These are phyloP conservation scores for Telmatochromis sp. DNA, from an alignment of 2,113 vertebrate genomes.

Conservation along the genomic window DNA sequence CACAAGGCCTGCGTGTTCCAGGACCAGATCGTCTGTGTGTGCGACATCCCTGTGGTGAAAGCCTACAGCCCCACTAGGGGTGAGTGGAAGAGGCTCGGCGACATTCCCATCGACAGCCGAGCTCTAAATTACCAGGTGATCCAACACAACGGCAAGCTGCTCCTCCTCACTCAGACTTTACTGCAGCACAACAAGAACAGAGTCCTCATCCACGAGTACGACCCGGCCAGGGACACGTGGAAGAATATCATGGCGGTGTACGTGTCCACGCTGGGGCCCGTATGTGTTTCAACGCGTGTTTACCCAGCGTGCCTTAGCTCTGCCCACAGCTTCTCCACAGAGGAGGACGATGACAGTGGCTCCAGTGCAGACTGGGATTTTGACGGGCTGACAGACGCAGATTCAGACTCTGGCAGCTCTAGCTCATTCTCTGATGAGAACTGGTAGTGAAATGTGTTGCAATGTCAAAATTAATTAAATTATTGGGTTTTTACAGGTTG, in stretches of 20 bases:
- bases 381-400: conserved; percentile 79
- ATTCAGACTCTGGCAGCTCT: conserved; percentile 82
- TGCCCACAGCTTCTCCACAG: conserved; percentile 79
- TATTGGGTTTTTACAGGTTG: background rate
- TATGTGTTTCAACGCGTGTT: conserved; percentile 79
- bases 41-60: conserved; percentile 82
- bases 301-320: conserved; percentile 80
- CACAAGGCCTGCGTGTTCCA: conserved; percentile 85
- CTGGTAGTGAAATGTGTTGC: conserved; percentile 49
- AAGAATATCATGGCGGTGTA: conserved; percentile 79
- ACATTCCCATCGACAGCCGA: conserved; percentile 79
- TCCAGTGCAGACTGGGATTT: conserved; percentile 86
- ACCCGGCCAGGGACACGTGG: conserved; percentile 74
- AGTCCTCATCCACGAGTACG: conserved; percentile 82
- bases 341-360: conserved; percentile 83
- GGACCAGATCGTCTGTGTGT: conserved; percentile 85
- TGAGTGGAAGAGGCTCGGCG: conserved; percentile 78
- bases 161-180: conserved; percentile 79
- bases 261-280: conserved; percentile 75
- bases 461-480: background rate
- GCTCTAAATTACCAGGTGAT: conserved; percentile 84
- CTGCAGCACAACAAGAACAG: conserved; percentile 83
- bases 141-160: conserved; percentile 73
- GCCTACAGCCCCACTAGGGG: conserved; percentile 80
- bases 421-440: conserved; percentile 85